Percentiles rank a stretch among this genome's conserved stretches.
Conservation (phyloP, 2,888 invertebrate species). For the Cremastinae sp. region DNA sequence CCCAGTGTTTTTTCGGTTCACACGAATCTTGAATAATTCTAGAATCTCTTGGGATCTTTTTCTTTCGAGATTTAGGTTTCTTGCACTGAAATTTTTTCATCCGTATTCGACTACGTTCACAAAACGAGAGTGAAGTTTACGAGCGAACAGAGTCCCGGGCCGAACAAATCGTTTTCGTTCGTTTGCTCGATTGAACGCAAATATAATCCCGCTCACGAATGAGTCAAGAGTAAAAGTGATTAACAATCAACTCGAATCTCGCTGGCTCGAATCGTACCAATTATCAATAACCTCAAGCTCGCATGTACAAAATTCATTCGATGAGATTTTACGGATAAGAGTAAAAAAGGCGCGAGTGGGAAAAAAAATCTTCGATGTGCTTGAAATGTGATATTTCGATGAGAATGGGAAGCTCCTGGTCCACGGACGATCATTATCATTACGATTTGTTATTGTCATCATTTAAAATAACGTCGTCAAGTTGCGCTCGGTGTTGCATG, state of each 20-base stretch:
- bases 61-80: no score
- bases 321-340: neutral
- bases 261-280: neutral
- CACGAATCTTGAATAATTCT: no score
- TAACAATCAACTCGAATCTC: conserved; percentile 4
- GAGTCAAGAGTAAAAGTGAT: conserved; percentile 15
- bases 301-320: neutral
- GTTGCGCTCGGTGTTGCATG: conserved; percentile 69
- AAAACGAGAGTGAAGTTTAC: conserved; percentile 27
- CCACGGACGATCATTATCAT: conserved; percentile 64
- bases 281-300: neutral
- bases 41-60: no score
- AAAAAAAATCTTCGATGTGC: conserved; percentile 25
- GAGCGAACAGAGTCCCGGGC: conserved; percentile 14
- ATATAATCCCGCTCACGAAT: conserved; percentile 4
- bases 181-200: conserved; percentile 13
- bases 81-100: no score
- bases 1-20: no score
- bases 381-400: conserved; percentile 54
- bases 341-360: conserved; percentile 4
- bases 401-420: conserved; percentile 74
- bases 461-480: conserved; percentile 52
- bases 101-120: conserved; percentile 21
- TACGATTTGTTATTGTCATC: conserved; percentile 55
- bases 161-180: conserved; percentile 13